Conservation (phyloP, 1,140 invertebrate species). For the Neodiprion fabricii region DNA sequence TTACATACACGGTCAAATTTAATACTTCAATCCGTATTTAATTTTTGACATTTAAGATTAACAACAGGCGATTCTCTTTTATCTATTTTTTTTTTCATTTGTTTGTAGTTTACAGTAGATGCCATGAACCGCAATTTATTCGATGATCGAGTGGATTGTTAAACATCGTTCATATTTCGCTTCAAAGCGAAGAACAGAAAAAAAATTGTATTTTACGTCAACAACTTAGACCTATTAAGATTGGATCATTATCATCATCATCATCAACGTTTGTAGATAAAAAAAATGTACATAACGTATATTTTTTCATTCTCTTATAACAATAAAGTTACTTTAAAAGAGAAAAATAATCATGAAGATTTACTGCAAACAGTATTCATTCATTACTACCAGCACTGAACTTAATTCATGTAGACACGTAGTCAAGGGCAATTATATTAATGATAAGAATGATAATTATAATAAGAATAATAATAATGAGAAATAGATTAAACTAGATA, state of each 20-base stretch:
- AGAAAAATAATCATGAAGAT: too few relatives aligned
- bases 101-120: too few relatives aligned
- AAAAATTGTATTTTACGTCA: too few relatives aligned
- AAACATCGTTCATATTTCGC: too few relatives aligned
- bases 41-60: neutral
- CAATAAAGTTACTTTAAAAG: neutral
- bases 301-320: constrained; percentile 1
- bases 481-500: neutral
- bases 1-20: too few relatives aligned
- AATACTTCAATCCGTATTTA: neutral
- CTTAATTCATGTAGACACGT: neutral
- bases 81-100: neutral
- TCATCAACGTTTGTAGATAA: too few relatives aligned
- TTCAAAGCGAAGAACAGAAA: too few relatives aligned
- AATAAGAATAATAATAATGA: neutral
- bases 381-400: neutral
- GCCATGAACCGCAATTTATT: too few relatives aligned
- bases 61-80: neutral
- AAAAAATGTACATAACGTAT: neutral
- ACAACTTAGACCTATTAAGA: too few relatives aligned
- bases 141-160: too few relatives aligned
- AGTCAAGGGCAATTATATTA: neutral
- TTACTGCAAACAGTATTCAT: too few relatives aligned
- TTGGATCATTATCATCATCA: too few relatives aligned
- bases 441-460: neutral